Evolutionary conservation across 2,888 invertebrate species (phyloP), one percentile per base, ranked within the genome.

Genomic region (Callinectes sapidus): DNA sequence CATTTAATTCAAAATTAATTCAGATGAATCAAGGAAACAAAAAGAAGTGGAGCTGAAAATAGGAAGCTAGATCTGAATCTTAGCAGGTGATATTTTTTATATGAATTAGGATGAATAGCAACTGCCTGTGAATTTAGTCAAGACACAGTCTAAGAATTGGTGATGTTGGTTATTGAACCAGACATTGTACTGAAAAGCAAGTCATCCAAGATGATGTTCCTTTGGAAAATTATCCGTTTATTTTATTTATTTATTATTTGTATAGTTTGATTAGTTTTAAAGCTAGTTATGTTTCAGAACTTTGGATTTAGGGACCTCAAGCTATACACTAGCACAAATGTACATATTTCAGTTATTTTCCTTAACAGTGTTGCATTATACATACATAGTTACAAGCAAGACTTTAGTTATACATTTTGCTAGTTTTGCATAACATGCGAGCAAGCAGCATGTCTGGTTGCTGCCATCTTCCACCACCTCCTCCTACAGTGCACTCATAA

Each of bases 281-380:
- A 35, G 35, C 32, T 28, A 32, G 71, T 81, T 81, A 71, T 71
- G 81, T 81, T 81, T 81, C 81, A 81, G 35, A 81, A 81, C 81
- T 81, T 81, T 81, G 81, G 35, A 35, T 81, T 81, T 77, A 35
- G 81, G 81, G 81, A 81, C 81, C 81, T 81, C 81, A 81, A 81
- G 35, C 81, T 81, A 81, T 35, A 81, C 81, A 87, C 35, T 87
- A 71, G 89, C 71, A 28, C 71, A 89, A 71, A 89, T 89, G 42
- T 42, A 89, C 71, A 66, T 89, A 42, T 55, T 71, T 89, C 89
- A 89, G 61, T 61, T 88, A 61, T 88, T 8, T 88, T 88, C 55
- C 32, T 88, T 61, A 88, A 88, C 28, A 88, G 88, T 88, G 88
- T 61, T 54, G 32, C 55, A 88, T 88, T 39, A 61, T 18, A 71